Evolutionary conservation across 2,797 vertebrate genomes (phyloP).

Genomic region (Pempheris klunzingeri): DNA sequence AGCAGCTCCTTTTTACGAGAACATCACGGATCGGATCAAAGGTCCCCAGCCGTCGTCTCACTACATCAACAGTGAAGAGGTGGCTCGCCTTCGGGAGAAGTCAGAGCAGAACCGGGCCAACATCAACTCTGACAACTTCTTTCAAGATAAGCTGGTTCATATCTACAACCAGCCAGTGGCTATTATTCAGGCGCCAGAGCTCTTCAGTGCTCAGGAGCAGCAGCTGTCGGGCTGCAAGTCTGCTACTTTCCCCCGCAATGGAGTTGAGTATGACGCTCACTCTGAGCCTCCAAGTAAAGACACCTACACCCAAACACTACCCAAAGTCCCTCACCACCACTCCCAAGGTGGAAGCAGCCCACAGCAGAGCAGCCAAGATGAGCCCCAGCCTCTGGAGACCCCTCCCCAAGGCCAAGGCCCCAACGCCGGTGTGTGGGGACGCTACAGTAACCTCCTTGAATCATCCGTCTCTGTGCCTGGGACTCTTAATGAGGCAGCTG

Average conservation of each 20-base stretch:
- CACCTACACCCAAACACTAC: constrained; percentile 90
- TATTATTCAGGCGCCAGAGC: constrained; percentile 90
- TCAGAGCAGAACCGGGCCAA: constrained; percentile 85
- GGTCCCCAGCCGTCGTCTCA: constrained; percentile 74
- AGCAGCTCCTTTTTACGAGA: constrained; percentile 82
- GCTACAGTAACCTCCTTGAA: constrained; percentile 92
- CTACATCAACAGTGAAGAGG: constrained; percentile 83
- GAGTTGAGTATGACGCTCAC: constrained; percentile 86
- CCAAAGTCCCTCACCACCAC: constrained; percentile 89
- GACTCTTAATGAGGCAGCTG: constrained; percentile 94
- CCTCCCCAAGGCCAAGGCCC: constrained; percentile 86
- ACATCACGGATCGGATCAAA: constrained; percentile 81
- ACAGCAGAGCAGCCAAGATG: constrained; percentile 85
- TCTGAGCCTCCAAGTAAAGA: constrained; percentile 87
- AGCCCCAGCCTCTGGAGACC: constrained; percentile 83
- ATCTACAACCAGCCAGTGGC: constrained; percentile 92
- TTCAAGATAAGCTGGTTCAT: constrained; percentile 90
- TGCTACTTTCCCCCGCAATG: constrained; percentile 94
- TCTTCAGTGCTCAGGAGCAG: constrained; percentile 89
- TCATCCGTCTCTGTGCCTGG: constrained; percentile 97
- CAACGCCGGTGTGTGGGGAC: constrained; percentile 85
- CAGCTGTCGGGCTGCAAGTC: constrained; percentile 85
- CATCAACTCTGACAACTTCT: constrained; percentile 83
- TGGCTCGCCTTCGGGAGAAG: constrained; percentile 84
- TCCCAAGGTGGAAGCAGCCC: constrained; percentile 76